A percentile compares a stretch with the other conserved stretches of the same genome.
Conservation (phyloP, 1,140 invertebrate genomes). For the Adelges cooleyi region DNA sequence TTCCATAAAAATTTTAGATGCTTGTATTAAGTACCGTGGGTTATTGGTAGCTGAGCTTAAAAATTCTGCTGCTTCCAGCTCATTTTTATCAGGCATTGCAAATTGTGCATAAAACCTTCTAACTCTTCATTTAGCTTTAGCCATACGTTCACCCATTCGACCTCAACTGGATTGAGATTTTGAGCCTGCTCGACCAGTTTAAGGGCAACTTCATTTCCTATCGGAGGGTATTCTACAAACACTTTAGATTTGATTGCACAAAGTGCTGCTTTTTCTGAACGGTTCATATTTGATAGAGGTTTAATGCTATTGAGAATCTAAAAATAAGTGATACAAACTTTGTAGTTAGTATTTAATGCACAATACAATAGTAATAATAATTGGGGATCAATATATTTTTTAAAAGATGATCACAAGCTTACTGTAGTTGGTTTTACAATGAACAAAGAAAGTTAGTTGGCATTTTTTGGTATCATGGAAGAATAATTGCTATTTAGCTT, state of each 20-base stretch:
- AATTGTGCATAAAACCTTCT: background rate
- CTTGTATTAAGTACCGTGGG: background rate
- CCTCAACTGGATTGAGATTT: background rate
- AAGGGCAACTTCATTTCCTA: conserved; percentile 5
- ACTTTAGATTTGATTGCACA: background rate
- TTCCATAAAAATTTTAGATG: background rate
- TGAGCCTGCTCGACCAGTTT: background rate
- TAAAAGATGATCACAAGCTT: too few relatives aligned
- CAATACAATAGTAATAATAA: too few relatives aligned
- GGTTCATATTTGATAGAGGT: background rate
- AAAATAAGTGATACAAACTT: too few relatives aligned
- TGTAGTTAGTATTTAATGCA: too few relatives aligned
- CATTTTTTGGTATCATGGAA: too few relatives aligned
- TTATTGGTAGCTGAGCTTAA: background rate
- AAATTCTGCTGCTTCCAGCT: background rate
- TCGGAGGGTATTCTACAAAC: conserved; percentile 15
- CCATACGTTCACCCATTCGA: conserved; percentile 4
- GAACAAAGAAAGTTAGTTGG: too few relatives aligned
- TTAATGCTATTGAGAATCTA: background rate
- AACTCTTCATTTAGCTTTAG: conserved; percentile 18
- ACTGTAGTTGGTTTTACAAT: too few relatives aligned
- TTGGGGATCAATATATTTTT: too few relatives aligned
- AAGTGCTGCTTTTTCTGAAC: background rate
- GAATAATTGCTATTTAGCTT: too few relatives aligned
- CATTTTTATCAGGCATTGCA: background rate